A percentile compares a stretch with the other conserved stretches of the same genome.
Conservation (phyloP, 2,888 invertebrate genomes). For the Cerceris ruficornis region DNA sequence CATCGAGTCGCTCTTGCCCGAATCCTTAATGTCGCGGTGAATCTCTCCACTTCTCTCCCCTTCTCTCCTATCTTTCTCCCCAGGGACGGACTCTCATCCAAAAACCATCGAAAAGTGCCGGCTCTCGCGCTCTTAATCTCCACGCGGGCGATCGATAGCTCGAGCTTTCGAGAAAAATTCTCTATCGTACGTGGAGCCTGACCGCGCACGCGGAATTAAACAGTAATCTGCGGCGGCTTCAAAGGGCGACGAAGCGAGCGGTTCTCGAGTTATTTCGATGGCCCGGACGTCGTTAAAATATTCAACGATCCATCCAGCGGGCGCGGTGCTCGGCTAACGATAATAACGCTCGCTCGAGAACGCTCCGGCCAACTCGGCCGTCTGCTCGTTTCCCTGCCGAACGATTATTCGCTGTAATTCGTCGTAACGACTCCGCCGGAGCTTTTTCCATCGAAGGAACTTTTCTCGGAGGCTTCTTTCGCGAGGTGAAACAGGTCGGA, state of each 20-base stretch:
- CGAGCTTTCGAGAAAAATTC: too few species aligned
- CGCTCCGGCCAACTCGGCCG: constrained; percentile 10
- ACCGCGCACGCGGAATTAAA: too few species aligned
- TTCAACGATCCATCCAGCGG: constrained; percentile 22
- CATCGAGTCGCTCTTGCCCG: constrained; percentile 28
- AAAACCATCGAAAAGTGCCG: too few species aligned
- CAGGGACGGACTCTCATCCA: too few species aligned
- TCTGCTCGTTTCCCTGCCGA: constrained; percentile 11
- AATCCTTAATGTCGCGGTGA: background rate
- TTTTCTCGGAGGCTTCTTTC: background rate
- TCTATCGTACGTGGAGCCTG: too few species aligned
- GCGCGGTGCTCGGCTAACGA: background rate
- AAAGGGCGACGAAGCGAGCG: constrained; percentile 7
- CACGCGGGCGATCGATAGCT: too few species aligned
- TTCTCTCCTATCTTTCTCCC: too few species aligned
- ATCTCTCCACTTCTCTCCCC: background rate
- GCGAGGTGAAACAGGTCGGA: background rate
- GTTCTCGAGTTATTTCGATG: constrained; percentile 26
- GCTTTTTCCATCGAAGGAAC: background rate
- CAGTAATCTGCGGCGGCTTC: too few species aligned
- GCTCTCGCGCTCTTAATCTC: too few species aligned
- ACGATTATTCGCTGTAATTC: background rate
- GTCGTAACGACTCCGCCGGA: background rate
- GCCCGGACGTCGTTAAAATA: constrained; percentile 19
- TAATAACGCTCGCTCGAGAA: background rate